phyloP scores from a whole-genome alignment of 2,113 vertebrate species.

The Actinemys pallida region DNA sequence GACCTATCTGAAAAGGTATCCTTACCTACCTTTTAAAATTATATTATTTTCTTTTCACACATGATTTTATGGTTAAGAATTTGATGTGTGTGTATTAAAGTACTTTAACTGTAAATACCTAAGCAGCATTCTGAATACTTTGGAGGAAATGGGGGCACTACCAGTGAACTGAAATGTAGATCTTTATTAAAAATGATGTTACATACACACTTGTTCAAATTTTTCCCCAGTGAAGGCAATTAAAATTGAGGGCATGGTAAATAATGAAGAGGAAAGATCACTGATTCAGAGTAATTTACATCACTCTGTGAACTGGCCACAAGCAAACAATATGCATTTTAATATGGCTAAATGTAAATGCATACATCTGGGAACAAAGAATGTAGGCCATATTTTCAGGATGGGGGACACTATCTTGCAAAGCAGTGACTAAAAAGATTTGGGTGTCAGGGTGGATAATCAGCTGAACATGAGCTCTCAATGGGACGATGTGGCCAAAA shows the following conservation, averaged over 20 bases:
- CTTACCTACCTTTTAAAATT: neutral
- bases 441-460: neutral
- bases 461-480: neutral
- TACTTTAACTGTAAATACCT: fast-evolving
- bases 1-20: neutral
- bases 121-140: neutral
- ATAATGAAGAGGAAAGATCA: neutral
- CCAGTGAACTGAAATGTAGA: neutral
- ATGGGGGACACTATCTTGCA: neutral
- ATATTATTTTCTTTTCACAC: fast-evolving
- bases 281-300: neutral
- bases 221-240: no score
- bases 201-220: no score
- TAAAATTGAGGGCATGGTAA: neutral
- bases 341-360: neutral
- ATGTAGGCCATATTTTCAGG: neutral
- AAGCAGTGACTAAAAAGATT: neutral
- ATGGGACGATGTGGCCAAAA: no score
- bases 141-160: neutral
- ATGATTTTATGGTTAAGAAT: neutral
- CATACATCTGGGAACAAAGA: neutral
- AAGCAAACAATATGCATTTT: neutral
- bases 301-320: neutral
- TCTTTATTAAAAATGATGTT: no score
- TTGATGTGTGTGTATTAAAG: neutral